These are phyloP conservation scores for Leuciscus waleckii DNA, from an alignment of 2,797 vertebrate genomes.

Conservation along the genomic window DNA sequence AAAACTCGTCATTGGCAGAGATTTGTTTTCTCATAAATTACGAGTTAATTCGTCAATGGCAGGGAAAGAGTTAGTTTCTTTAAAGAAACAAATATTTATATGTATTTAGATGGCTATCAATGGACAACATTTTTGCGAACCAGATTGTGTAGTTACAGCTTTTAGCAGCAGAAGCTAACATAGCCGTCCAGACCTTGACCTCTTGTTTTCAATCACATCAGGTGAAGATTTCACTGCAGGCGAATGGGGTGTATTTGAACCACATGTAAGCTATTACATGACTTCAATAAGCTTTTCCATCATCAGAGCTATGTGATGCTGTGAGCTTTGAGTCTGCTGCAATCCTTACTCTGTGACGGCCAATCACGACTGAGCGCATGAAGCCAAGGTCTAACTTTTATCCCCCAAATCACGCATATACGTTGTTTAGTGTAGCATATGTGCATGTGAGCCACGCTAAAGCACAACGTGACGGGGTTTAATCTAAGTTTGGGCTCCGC, in stretches of 20 bases:
- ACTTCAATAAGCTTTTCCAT: constrained; percentile 32
- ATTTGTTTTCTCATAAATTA: no score
- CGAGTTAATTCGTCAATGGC: no score
- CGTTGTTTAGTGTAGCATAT: background rate
- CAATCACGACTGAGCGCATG: constrained; percentile 17
- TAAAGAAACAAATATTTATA: background rate
- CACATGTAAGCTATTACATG: constrained; percentile 18
- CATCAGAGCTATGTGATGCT: constrained; percentile 3
- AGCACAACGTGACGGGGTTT: constrained; percentile 12
- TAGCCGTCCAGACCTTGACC: background rate
- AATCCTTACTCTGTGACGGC: constrained; percentile 1
- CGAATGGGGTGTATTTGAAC: background rate
- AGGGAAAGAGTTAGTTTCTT: background rate
- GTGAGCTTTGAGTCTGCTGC: constrained; percentile 13
- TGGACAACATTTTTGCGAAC: background rate
- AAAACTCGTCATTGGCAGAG: no score
- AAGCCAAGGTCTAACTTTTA: constrained; percentile 26
- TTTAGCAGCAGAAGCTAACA: background rate
- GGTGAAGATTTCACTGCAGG: constrained; percentile 1
- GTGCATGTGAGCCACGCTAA: constrained; percentile 19
- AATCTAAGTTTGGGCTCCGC: constrained; percentile 34
- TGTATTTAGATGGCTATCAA: background rate
- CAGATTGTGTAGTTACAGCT: background rate
- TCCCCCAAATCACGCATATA: background rate
- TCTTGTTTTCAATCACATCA: constrained; percentile 11